These are phyloP conservation scores for Platycnemis pennipes DNA, from an alignment of 2,888 invertebrate genomes.

Conservation along the genomic window DNA sequence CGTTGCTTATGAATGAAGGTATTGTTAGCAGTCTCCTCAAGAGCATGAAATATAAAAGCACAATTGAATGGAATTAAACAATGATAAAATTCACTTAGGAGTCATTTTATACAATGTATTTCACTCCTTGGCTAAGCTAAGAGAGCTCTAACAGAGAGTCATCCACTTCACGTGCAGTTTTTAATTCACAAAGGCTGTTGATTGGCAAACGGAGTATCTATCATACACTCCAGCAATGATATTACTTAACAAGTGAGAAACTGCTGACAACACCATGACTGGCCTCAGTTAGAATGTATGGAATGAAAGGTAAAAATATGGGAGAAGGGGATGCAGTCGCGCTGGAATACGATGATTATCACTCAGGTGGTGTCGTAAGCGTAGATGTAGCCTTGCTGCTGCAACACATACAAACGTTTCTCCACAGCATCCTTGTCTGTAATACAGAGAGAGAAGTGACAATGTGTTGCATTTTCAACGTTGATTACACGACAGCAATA, in stretches of 20 bases:
- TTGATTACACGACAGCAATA: too few relatives aligned
- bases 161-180: conserved; percentile 55
- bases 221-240: conserved; percentile 41
- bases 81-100: conserved; percentile 24
- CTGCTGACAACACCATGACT: conserved; percentile 64
- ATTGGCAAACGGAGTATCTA: conserved; percentile 47
- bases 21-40: conserved; percentile 61
- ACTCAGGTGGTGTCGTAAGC: conserved; percentile 74
- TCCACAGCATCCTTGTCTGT: conserved; percentile 98
- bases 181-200: conserved; percentile 47
- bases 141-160: conserved; percentile 65
- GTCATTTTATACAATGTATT: conserved; percentile 45
- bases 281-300: conserved; percentile 56
- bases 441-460: conserved; percentile 74
- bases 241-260: conserved; percentile 57
- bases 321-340: conserved; percentile 50
- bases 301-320: conserved; percentile 63
- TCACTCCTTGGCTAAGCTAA: conserved; percentile 65
- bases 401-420: conserved; percentile 92
- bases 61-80: conserved; percentile 40
- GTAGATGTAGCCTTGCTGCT: conserved; percentile 88
- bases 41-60: conserved; percentile 65
- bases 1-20: conserved; percentile 62
- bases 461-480: neutral
- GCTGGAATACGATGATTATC: conserved; percentile 62